Base-by-base conservation (phyloP, 2,797 vertebrate species). In the Danio jaintianensis region DNA sequence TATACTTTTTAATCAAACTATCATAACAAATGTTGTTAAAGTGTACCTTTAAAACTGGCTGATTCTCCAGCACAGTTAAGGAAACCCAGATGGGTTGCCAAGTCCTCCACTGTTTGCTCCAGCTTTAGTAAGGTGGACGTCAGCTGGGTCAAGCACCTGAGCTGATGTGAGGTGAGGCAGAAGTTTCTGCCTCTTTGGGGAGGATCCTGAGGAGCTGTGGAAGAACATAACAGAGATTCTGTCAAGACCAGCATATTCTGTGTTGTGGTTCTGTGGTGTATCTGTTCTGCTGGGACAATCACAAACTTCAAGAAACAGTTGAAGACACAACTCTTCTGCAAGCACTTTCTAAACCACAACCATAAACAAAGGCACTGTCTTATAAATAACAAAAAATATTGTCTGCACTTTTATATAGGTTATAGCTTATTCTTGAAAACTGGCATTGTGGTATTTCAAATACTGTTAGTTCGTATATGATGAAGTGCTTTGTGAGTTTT, bases 141-240 rank as follows among this genome's bases (percentile, higher is more conserved):
- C 73, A 98, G 92, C 84, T 93, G 92, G 79, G 94, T 95, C 86
- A 98, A 92, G 69, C 92, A 94, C 86, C 85, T 92, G 78, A 99
- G 91, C 87, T 97, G 96, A 91, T 96, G 92, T 66, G 95, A 92
- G 8, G 95, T 96, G 82, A 98, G 91, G 86, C 89, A 94, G 87
- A 95, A 92, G 80, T 90, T 94, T 70, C 91, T 91, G 83, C 76
- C 92, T 89, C 93, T 94, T 71, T 81, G 86, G 12, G 90, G 88
- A 84, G 78, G 87, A 81, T 95, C 94, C n/a, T 78, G 85, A 59
- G 85, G 85, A 72, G 82, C 85, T 86, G 73, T 48, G 79, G 22
- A 71, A 13, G 29, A 11, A 78, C 38, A 82, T 22, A 70, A 76
- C 18, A 48, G 38, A 75, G 10, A 61, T 7, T 47, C 16, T 1